Conservation (phyloP, 2,797 vertebrate genomes). For the Rhinichthys osculus region DNA sequence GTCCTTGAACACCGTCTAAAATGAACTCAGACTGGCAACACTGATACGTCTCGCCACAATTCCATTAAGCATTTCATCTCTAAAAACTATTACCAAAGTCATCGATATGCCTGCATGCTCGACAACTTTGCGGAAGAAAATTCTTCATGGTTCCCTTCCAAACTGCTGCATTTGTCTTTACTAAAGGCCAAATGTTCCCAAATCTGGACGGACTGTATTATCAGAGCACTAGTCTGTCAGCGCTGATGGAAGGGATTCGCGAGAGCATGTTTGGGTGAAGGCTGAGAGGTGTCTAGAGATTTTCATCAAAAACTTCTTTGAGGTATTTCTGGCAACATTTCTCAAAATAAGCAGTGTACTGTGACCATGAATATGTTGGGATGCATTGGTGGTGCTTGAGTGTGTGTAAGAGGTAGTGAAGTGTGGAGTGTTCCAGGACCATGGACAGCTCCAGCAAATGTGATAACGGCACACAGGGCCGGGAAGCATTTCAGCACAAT, state of each 20-base stretch:
- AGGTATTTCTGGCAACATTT: neutral
- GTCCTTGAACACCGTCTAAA: constrained; percentile 34
- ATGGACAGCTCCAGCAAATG: neutral
- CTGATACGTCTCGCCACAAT: constrained; percentile 30
- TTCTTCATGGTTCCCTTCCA: neutral
- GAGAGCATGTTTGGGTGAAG: neutral
- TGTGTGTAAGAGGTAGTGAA: neutral
- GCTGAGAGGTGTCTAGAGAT: neutral
- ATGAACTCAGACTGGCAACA: constrained; percentile 31
- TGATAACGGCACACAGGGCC: fast-evolving
- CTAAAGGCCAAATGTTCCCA: neutral
- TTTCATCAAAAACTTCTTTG: neutral
- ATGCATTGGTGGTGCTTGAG: neutral
- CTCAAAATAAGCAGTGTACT: neutral
- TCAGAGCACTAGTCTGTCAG: neutral
- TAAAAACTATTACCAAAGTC: constrained; percentile 32
- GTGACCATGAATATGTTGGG: neutral
- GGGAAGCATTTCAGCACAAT: neutral
- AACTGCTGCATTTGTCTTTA: constrained; percentile 1
- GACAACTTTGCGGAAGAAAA: constrained; percentile 23
- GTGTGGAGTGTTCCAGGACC: neutral
- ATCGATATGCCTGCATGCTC: constrained; percentile 21
- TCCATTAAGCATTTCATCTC: constrained; percentile 41
- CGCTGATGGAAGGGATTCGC: neutral
- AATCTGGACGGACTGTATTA: constrained; percentile 12